phyloP scores from a whole-genome alignment of 2,888 invertebrate species.

The Troides aeacus region DNA sequence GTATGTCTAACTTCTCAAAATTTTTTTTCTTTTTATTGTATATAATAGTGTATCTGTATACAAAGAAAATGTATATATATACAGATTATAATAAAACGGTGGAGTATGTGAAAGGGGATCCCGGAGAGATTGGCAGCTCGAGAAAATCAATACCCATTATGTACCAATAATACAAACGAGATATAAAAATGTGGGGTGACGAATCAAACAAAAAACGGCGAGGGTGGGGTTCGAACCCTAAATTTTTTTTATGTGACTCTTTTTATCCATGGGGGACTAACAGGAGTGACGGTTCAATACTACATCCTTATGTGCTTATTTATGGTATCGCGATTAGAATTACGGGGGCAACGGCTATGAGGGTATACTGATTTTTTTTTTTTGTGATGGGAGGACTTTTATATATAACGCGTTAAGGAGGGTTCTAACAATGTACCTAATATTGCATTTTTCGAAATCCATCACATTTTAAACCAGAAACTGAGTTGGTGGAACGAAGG shows the following conservation, averaged over 20 bases:
- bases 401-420: constrained; percentile 1
- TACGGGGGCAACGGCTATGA: constrained; percentile 19
- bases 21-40: not conserved
- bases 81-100: not conserved
- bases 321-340: constrained; percentile 39
- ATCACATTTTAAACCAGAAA: not conserved
- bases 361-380: constrained; percentile 13
- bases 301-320: constrained; percentile 62
- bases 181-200: constrained; percentile 58
- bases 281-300: constrained; percentile 49
- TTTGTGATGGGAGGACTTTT: constrained; percentile 15
- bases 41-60: not conserved
- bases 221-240: constrained; percentile 29
- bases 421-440: not conserved
- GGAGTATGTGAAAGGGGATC: constrained; percentile 1
- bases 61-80: not conserved
- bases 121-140: constrained; percentile 27
- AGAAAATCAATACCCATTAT: constrained; percentile 64
- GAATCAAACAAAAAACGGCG: constrained; percentile 31
- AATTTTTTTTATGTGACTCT: constrained; percentile 47
- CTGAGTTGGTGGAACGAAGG: not conserved
- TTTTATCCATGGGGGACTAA: constrained; percentile 44
- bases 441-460: not conserved
- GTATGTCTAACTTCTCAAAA: not conserved
- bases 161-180: constrained; percentile 59